phyloP scores from a whole-genome alignment of 2,113 vertebrate genomes.

The Eolophus roseicapilla region DNA sequence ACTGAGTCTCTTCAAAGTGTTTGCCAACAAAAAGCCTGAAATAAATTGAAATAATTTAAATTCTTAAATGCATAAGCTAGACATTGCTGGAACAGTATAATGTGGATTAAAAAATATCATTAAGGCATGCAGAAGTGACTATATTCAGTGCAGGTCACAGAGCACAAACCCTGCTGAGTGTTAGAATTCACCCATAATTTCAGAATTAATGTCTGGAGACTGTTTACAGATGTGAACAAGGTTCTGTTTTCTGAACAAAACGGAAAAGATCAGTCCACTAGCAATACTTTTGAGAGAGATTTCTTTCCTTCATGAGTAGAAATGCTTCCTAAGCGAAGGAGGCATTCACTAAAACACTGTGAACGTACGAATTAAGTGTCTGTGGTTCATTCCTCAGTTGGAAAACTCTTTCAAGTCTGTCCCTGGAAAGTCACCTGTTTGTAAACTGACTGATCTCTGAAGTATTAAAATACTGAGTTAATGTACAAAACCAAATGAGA shows the following conservation, averaged over 20 bases:
- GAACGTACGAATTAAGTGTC: accelerated
- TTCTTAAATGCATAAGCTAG: neutral
- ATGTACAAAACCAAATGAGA: neutral
- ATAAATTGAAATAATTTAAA: accelerated
- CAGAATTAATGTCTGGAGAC: accelerated
- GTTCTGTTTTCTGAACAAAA: neutral
- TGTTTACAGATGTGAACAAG: neutral
- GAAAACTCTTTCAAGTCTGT: neutral
- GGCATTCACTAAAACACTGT: neutral
- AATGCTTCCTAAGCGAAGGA: neutral
- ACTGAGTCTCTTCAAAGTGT: accelerated
- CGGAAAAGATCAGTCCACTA: neutral
- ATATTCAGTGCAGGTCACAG: accelerated
- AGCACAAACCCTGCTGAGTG: neutral
- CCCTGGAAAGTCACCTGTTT: neutral
- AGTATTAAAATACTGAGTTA: neutral
- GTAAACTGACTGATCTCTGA: neutral
- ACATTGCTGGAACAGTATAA: neutral
- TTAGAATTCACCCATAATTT: neutral
- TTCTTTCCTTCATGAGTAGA: neutral
- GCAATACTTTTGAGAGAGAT: neutral
- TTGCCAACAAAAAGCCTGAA: neutral
- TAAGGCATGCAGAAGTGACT: neutral
- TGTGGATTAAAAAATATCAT: neutral
- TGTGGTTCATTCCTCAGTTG: neutral